Base-by-base conservation (phyloP, 2,113 vertebrate genomes). In the Phrynosoma platyrhinos region DNA sequence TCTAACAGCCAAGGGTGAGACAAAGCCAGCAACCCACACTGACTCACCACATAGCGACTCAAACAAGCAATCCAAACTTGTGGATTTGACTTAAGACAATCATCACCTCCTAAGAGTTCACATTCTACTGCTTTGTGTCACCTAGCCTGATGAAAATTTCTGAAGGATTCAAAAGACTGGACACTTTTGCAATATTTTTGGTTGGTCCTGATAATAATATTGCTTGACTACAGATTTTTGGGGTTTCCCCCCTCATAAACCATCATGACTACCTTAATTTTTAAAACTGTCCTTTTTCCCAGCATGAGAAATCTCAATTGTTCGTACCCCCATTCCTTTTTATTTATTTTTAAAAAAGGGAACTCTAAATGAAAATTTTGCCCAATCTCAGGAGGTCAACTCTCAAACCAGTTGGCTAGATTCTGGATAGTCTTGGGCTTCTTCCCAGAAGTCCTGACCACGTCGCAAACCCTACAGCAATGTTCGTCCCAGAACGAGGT, bases 401-500 rank as follows among this genome's bases (percentile, higher is more conserved):
- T 95, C 82, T 96, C 89, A 83, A 99, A 99, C 98, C 98, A 99
- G 83, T 25, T 4, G 3, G 95, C 91, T 82, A 99, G 91, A 89
- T 98, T 93, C 47, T 16, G 71, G 1, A 98, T 91, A 4, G 94
- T 96, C 88, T 97, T 95, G 66, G 93, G 91, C 27, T 87, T 94
- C 83, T 95, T 90, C n/a, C 95, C 96, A 0, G 90, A 93, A 6
- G 53, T 84, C 81, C 87, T 93, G 6, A 98, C 95, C 0, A 95
- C 97, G 79, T 95, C 94, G 36, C 98, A 99, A 76, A 97, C 96
- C 3, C 93, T 92, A 89, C 99, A 99, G 95, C 97, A 98, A 9
- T 98, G 98, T 83, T 99, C 98, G 0, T 94, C 94, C 98, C 98
- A 99, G 94, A 99, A 98, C 0, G 94, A 87, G 0, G 97, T 92